Percentiles rank a stretch among this genome's conserved stretches.
These are phyloP conservation scores for Glaucopsyche alexis DNA, from an alignment of 2,888 invertebrate genomes.

Conservation along the genomic window DNA sequence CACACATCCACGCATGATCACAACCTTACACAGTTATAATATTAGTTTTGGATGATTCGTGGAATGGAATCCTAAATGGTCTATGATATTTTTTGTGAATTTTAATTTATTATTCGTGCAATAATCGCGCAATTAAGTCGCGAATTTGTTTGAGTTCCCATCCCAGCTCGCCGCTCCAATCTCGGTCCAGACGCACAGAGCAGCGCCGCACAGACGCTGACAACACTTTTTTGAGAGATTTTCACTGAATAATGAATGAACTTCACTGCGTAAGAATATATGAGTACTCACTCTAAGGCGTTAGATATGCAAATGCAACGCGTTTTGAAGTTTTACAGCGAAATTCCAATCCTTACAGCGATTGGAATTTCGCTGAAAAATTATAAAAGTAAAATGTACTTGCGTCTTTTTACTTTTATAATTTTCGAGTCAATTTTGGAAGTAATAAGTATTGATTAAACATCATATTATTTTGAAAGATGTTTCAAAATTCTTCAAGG, in stretches of 20 bases:
- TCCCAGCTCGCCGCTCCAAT: conserved; percentile 37
- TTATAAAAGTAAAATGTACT: background rate
- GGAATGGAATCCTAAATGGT: background rate
- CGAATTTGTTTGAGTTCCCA: conserved; percentile 40
- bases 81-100: background rate
- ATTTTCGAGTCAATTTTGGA: no score
- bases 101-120: conserved; percentile 28
- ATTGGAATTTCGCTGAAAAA: no score
- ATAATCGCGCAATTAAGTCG: conserved; percentile 41
- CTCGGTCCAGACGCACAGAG: conserved; percentile 38
- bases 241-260: conserved; percentile 14
- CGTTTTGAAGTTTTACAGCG: background rate
- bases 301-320: conserved; percentile 2
- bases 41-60: background rate
- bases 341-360: no score
- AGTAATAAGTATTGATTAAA: no score
- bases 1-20: background rate
- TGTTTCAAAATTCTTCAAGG: no score
- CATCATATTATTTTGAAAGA: no score
- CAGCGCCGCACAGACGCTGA: conserved; percentile 26
- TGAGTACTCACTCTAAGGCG: background rate
- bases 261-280: background rate
- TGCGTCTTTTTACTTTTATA: background rate
- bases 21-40: background rate
- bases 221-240: background rate